Conservation (phyloP, 2,888 invertebrate species). For the Eristalinus aeneus region DNA sequence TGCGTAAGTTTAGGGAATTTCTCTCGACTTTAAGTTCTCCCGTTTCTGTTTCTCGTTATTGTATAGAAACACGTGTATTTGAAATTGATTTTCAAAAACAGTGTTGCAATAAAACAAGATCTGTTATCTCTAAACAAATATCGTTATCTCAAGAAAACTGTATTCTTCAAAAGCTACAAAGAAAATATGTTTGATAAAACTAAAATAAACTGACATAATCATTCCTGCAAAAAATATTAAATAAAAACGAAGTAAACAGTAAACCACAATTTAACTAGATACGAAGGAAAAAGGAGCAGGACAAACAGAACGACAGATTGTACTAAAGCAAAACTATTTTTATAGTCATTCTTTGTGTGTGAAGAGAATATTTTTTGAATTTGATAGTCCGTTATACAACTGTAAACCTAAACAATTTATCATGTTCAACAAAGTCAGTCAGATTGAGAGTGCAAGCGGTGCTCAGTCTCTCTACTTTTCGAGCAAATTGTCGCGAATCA, state of each 20-base stretch:
- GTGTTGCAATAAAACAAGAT: constrained; percentile 21
- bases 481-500: constrained; percentile 1
- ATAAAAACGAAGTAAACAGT: constrained; percentile 12
- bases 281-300: not conserved
- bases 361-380: constrained; percentile 20
- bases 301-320: not conserved
- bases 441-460: not conserved
- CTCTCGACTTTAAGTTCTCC: constrained; percentile 13
- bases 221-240: constrained; percentile 38
- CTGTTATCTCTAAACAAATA: not conserved
- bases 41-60: constrained; percentile 5
- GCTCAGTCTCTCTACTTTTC: constrained; percentile 13
- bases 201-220: constrained; percentile 35
- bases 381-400: constrained; percentile 15
- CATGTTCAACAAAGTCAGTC: not conserved
- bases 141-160: not conserved
- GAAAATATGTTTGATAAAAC: not conserved
- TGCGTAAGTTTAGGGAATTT: constrained; percentile 54
- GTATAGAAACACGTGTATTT: not conserved
- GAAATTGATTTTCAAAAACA: not conserved
- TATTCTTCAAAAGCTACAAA: too few species aligned
- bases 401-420: constrained; percentile 32
- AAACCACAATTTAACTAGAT: not conserved
- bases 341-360: constrained; percentile 56
- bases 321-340: constrained; percentile 55